Percentiles rank a stretch among this genome's conserved stretches.
These are phyloP conservation scores for Ichneumon xanthorius DNA, from an alignment of 2,888 invertebrate genomes.

Conservation along the genomic window DNA sequence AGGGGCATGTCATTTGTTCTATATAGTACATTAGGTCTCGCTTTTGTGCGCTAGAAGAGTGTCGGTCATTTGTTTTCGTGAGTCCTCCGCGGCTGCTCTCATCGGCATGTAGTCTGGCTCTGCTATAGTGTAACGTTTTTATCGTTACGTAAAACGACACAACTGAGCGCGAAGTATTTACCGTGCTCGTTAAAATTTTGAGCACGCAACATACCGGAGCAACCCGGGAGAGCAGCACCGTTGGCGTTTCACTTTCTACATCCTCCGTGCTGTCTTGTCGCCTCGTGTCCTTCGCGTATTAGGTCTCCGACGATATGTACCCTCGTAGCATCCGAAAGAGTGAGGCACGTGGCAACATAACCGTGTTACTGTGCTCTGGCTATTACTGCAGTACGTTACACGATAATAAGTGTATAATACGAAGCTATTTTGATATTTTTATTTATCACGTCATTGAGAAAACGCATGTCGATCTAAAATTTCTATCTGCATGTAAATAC, in stretches of 20 bases:
- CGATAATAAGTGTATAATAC: slow-evolving; percentile 1
- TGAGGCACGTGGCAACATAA: slow-evolving; percentile 13
- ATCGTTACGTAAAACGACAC: slow-evolving; percentile 51
- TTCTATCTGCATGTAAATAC: not conserved
- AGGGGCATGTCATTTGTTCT: slow-evolving; percentile 9
- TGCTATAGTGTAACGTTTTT: slow-evolving; percentile 22
- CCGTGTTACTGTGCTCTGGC: not conserved
- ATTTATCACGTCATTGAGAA: not conserved
- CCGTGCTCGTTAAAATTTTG: slow-evolving; percentile 64
- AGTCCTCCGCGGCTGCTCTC: slow-evolving; percentile 12
- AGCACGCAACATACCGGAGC: slow-evolving; percentile 56
- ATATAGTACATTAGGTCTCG: slow-evolving; percentile 25
- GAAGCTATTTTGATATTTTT: not conserved
- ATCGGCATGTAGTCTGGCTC: slow-evolving; percentile 7
- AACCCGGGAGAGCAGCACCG: slow-evolving; percentile 15
- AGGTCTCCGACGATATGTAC: not conserved
- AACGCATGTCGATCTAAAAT: not conserved
- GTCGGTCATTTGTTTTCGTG: slow-evolving; percentile 20
- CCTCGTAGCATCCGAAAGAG: not conserved
- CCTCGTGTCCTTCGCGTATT: slow-evolving; percentile 59
- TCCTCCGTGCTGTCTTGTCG: slow-evolving; percentile 43
- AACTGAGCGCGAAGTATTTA: slow-evolving; percentile 48
- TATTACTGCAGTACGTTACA: slow-evolving; percentile 1
- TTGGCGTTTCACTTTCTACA: slow-evolving; percentile 67
- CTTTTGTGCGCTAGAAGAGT: slow-evolving; percentile 41